Percentiles rank a stretch among this genome's conserved stretches.
These are phyloP conservation scores for Drosophila diplacantha DNA, from an alignment of 2,888 invertebrate genomes.

Conservation along the genomic window DNA sequence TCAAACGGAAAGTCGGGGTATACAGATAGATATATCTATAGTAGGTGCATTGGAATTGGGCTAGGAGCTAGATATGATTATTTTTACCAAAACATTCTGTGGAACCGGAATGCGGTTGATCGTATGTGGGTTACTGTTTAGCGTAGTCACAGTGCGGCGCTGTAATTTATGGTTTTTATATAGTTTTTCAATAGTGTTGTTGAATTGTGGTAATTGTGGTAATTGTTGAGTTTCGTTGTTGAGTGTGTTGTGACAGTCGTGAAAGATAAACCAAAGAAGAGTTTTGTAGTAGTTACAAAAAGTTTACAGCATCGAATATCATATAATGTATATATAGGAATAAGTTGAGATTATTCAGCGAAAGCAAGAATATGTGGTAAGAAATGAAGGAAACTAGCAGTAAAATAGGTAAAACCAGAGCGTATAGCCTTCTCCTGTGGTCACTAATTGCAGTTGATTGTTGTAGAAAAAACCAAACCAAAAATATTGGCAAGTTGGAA, in stretches of 20 bases:
- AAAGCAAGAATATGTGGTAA: slow-evolving; percentile 46
- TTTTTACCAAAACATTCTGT: slow-evolving; percentile 79
- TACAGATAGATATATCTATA: slow-evolving; percentile 1
- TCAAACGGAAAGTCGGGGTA: slow-evolving; percentile 31
- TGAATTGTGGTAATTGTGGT: slow-evolving; percentile 47
- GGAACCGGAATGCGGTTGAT: slow-evolving; percentile 79
- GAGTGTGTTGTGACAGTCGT: slow-evolving; percentile 56
- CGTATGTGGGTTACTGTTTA: slow-evolving; percentile 79
- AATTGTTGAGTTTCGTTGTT: slow-evolving; percentile 39
- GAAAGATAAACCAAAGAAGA: slow-evolving; percentile 67
- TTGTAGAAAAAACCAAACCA: slow-evolving; percentile 3
- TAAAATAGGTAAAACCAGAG: slow-evolving; percentile 27
- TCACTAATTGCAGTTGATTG: slow-evolving; percentile 29
- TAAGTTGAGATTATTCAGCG: slow-evolving; percentile 26
- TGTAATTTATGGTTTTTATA: slow-evolving; percentile 72
- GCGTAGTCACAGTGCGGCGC: slow-evolving; percentile 79
- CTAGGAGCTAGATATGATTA: slow-evolving; percentile 55
- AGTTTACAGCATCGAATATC: slow-evolving; percentile 56
- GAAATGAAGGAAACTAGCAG: slow-evolving; percentile 39
- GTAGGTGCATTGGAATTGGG: slow-evolving; percentile 20
- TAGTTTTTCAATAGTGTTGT: slow-evolving; percentile 51
- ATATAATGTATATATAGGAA: slow-evolving; percentile 28
- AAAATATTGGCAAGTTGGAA: slow-evolving; percentile 4
- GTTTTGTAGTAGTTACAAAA: slow-evolving; percentile 62
- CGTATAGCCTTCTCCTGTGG: slow-evolving; percentile 19